Evolutionary conservation across 2,888 invertebrate species (phyloP).

Genomic region (Leptinotarsa tumamoca): DNA sequence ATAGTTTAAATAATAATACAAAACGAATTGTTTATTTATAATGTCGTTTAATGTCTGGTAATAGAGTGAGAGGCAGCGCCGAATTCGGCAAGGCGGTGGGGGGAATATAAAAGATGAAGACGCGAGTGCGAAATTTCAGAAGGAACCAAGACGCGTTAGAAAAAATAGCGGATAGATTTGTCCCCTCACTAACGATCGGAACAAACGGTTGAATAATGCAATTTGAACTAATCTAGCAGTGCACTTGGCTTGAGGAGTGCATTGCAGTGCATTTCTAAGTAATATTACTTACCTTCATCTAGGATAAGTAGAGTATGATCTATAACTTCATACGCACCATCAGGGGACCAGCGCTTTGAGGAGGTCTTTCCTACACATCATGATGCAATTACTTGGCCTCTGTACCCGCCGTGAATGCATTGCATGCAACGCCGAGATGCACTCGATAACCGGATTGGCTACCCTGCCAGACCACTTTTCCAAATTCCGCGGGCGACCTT

Average conservation of each 20-base stretch:
- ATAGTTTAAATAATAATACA: slow-evolving; percentile 67
- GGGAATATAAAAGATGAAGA: slow-evolving; percentile 33
- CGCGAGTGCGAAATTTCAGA: slow-evolving; percentile 31
- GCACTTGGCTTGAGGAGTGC: background rate
- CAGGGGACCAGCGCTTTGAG: slow-evolving; percentile 56
- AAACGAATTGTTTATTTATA: slow-evolving; percentile 64
- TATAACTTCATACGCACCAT: slow-evolving; percentile 64
- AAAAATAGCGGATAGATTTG: slow-evolving; percentile 17
- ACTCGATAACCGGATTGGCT: slow-evolving; percentile 51
- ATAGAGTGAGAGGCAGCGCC: slow-evolving; percentile 6
- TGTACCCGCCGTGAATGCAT: background rate
- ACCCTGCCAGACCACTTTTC: slow-evolving; percentile 44
- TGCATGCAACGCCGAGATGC: slow-evolving; percentile 30
- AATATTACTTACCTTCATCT: slow-evolving; percentile 42
- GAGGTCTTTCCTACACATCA: slow-evolving; percentile 8
- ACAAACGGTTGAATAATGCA: background rate
- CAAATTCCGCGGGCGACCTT: slow-evolving; percentile 47
- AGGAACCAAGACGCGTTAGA: slow-evolving; percentile 29
- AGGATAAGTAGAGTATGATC: slow-evolving; percentile 62
- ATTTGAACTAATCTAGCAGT: background rate
- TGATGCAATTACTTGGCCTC: slow-evolving; percentile 4
- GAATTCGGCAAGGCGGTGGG: slow-evolving; percentile 35
- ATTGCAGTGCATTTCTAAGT: slow-evolving; percentile 15
- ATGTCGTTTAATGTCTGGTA: slow-evolving; percentile 45
- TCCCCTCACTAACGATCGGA: background rate